Evolutionary conservation across 2,888 invertebrate species (phyloP).

Genomic region (Coelogynopora nodosa): DNA sequence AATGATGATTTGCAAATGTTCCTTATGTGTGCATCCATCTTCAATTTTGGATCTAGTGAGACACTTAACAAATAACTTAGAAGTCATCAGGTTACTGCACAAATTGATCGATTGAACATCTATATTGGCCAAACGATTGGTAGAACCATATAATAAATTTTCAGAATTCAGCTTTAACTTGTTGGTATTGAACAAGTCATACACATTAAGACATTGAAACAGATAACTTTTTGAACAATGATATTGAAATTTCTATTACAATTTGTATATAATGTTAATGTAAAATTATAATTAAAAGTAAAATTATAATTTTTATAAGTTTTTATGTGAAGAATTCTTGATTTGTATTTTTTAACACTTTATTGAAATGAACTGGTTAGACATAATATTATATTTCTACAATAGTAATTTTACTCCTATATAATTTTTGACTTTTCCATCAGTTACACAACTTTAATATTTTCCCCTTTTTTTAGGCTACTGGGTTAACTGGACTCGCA

Average conservation of each 20-base stretch:
- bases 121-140: not conserved
- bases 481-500: slow-evolving; percentile 77
- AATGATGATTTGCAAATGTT: not conserved
- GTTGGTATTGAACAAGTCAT: not conserved
- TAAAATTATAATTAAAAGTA: too few relatives aligned
- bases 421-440: too few relatives aligned
- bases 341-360: too few relatives aligned
- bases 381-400: too few relatives aligned
- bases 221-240: too few relatives aligned
- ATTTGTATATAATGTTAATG: too few relatives aligned
- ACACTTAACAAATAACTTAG: not conserved
- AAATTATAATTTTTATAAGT: too few relatives aligned
- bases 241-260: too few relatives aligned
- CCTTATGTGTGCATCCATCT: not conserved
- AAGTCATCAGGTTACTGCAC: not conserved
- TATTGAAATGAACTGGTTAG: too few relatives aligned
- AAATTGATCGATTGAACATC: not conserved
- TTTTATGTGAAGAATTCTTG: too few relatives aligned
- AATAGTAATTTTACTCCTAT: too few relatives aligned
- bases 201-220: not conserved
- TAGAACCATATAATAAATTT: not conserved
- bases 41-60: not conserved
- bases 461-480: slow-evolving; percentile 68
- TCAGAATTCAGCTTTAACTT: not conserved
- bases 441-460: too few relatives aligned